A percentile compares a stretch with the other conserved stretches of the same genome.
phyloP scores from a whole-genome alignment of 2,797 vertebrate species.

The Lagorchestes hirsutus region DNA sequence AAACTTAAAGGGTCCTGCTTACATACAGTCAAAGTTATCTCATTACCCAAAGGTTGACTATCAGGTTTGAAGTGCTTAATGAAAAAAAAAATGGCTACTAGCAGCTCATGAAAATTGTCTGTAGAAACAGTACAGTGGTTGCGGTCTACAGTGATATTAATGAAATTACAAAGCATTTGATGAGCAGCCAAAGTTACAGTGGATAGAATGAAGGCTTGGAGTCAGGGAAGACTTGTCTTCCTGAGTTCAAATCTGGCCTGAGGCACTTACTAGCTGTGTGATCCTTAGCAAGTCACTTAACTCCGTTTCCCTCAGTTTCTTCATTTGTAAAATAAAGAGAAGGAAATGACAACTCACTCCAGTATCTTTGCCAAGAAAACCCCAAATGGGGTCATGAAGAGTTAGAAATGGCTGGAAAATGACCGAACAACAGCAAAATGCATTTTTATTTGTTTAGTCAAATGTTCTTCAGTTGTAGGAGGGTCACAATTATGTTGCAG shows the following conservation, averaged over 20 bases:
- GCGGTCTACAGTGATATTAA: background rate
- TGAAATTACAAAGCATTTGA: background rate
- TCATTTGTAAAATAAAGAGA: background rate
- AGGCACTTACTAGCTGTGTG: background rate
- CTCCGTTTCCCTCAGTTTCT: background rate
- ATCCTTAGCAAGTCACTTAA: background rate
- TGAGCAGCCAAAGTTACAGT: background rate
- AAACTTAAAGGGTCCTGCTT: background rate
- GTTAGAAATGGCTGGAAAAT: background rate
- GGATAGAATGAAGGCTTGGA: background rate
- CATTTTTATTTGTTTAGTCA: background rate
- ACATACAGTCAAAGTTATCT: background rate
- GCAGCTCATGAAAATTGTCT: background rate
- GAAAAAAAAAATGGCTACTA: background rate
- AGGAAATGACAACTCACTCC: background rate
- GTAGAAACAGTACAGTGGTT: background rate
- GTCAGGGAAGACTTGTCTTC: background rate
- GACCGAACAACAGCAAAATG: background rate
- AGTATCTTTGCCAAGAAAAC: background rate
- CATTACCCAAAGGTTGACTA: background rate
- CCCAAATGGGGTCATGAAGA: background rate
- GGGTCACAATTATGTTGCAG: background rate
- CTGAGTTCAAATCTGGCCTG: background rate
- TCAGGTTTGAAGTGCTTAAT: background rate
- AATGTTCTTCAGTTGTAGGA: background rate